Evolutionary conservation across 1,140 invertebrate species (phyloP), one percentile per base, ranked within the genome.

Genomic region (Magallana angulata): DNA sequence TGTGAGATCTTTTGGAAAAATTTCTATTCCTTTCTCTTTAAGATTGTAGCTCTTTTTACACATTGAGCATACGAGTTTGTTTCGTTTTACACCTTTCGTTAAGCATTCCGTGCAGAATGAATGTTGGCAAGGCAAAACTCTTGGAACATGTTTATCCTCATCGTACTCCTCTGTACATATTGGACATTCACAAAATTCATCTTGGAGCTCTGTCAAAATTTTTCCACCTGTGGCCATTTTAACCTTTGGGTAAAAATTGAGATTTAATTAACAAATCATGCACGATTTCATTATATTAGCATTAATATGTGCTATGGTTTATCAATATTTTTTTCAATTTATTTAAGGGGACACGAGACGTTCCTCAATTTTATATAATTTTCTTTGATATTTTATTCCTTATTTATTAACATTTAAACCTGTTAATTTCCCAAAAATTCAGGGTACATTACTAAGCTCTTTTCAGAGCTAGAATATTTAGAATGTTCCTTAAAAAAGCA

Each of bases 101-200:
- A 84, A 57, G 24, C 82, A 84, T 57, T 84, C 48, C 12, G 82
- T 24, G 24, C 82, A 84, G 57, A 59, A 84, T 6, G 82, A 30
- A 58, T 84, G 82, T n/a, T 84, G 82, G 59, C 82, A 84, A 24
- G 82, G 82, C 24, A 84, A 56, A 18, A 57, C 11, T 57, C 24
- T 59, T 12, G 82, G 82, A 5, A 84, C 57, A 58, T 84, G 57
- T 7, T 58, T 57, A 16, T 82, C 81, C 24, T 84, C 82, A 84
- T 84, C 82, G 18, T 84, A 84, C 30, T 84, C 82, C 82, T 84
- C 82, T 11, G 59, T 60, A 84, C 82, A 84, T 5, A 84, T 84
- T n/a, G 82, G 82, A 59, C 82, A 84, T 60, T 84, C 82, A 57
- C n/a, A 36, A 18, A 59, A 84, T 16, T 60, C 24, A 12, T 58